Percentiles rank a stretch among this genome's conserved stretches.
Evolutionary conservation across 2,113 vertebrate genomes (phyloP).

Genomic region (Galbula dea): DNA sequence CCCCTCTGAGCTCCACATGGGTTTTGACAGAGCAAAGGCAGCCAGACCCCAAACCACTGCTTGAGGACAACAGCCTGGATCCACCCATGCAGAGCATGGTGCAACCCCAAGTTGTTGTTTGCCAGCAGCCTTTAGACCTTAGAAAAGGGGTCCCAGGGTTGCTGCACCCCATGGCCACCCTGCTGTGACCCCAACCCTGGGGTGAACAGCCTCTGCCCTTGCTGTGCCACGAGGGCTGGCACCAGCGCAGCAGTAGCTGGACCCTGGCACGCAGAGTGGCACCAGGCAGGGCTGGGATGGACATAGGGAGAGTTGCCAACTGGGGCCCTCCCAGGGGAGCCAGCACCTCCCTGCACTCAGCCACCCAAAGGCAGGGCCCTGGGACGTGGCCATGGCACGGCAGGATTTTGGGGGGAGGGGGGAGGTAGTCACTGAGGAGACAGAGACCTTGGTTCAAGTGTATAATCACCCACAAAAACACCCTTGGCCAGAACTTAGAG

Average conservation of each 20-base stretch:
- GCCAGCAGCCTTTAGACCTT: not conserved
- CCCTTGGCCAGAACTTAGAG: not conserved
- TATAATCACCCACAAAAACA: not conserved
- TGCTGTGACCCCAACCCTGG: accelerated
- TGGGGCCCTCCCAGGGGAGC: not conserved
- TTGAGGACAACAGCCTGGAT: accelerated
- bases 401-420: accelerated
- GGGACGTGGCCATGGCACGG: accelerated
- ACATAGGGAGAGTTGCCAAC: not conserved
- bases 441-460: not conserved
- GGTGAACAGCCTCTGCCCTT: accelerated
- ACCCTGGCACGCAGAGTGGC: not conserved
- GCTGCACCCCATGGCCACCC: accelerated
- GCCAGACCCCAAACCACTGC: accelerated
- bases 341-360: accelerated
- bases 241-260: not conserved
- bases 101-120: not conserved
- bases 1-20: too few species aligned
- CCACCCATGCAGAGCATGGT: too few species aligned
- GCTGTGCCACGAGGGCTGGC: not conserved
- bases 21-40: accelerated
- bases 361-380: accelerated
- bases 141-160: not conserved
- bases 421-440: not conserved
- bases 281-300: not conserved